Percentiles rank a stretch among this genome's conserved stretches.
Evolutionary conservation across 2,113 vertebrate species (phyloP).

Genomic region (Galemys pyrenaicus): DNA sequence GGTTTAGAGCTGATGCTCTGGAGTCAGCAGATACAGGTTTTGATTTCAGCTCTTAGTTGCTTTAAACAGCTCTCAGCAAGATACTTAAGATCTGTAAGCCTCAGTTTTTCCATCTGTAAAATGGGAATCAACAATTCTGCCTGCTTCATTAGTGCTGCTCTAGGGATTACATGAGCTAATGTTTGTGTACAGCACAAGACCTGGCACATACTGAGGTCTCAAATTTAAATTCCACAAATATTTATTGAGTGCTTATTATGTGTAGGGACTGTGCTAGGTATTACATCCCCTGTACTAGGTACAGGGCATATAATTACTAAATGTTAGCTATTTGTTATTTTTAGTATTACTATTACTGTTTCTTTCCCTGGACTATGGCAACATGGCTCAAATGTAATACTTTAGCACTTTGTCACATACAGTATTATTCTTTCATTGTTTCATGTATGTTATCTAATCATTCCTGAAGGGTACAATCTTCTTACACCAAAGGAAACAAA

Average conservation of each 20-base stretch:
- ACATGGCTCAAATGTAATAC: not conserved
- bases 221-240: not conserved
- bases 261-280: not conserved
- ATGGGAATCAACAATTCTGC: not conserved
- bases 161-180: not conserved
- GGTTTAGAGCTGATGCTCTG: not conserved
- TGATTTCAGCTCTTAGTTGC: not conserved
- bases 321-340: not conserved
- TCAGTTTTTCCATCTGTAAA: conserved; percentile 30
- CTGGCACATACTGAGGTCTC: not conserved
- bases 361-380: not conserved
- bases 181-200: not conserved
- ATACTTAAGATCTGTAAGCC: not conserved
- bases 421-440: not conserved
- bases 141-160: not conserved
- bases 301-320: not conserved
- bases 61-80: not conserved
- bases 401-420: not conserved
- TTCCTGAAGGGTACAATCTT: not conserved
- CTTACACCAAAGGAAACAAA: not conserved
- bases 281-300: not conserved
- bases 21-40: not conserved
- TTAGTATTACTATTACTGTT: not conserved
- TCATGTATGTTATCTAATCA: not conserved
- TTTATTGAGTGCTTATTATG: not conserved